Base-by-base conservation (phyloP, 2,113 vertebrate species). In the Elachura formosa region DNA sequence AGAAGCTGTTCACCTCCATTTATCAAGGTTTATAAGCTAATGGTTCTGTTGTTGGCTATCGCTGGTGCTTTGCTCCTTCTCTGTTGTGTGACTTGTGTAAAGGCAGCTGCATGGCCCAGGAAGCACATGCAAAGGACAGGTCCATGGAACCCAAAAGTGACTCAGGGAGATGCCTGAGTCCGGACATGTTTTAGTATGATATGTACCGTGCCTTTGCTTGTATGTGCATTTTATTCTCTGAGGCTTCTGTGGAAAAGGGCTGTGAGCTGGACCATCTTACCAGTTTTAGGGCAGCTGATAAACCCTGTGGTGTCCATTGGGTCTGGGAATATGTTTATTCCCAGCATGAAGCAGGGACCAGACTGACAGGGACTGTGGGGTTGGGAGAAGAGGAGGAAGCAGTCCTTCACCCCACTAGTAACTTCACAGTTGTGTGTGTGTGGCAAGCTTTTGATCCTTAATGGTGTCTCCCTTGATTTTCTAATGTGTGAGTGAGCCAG, bases 21-120 rank as follows among this genome's bases (percentile, higher is more conserved):
- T 89, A 69, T 86, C 63, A 26, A 76, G 23, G 51, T 59, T 89
- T 58, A 84, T 62, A 81, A 84, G 61, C 40, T 68, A 81, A 84
- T 51, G 31, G 41, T 68, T 38, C 26, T 56, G 48, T 28, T 40
- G 7, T 51, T 68, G 90, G 71, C 56, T 90, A 58, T 40, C 78
- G 34, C 54, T 84, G 45, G 34, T 13, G 5, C 46, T 89, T 56
- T 74, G 55, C 26, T 90, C 55, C 23, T 51, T 55, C 56, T 24
- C 81, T 59, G 64, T 64, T 79, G 33, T 0, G 0, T 82, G 56
- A 68, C n/a, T 91, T 82, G 14, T 0, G 2, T 43, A 61, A 85
- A 2, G 4, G 69, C 21, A 12, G 36, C 67, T 43, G 18, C 28
- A 1, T 3, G 22, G 45, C 34, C 34, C 1, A 2, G 43, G 56